Base-by-base conservation (phyloP, 2,888 invertebrate genomes). In the Philhelius pedissequus region DNA sequence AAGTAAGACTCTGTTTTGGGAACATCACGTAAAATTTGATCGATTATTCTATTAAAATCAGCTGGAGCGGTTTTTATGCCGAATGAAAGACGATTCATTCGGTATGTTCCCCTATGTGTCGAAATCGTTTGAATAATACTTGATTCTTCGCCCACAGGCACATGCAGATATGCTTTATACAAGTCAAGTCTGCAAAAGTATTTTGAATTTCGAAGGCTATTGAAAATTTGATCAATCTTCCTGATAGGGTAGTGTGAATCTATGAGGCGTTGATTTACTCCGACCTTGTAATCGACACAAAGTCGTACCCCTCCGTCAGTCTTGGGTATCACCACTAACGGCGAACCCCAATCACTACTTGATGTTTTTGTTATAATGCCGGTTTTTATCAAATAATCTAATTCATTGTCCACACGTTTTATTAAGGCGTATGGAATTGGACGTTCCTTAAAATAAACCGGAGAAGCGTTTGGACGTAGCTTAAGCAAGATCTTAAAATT, bases 131-230 rank as follows among this genome's bases (percentile, higher is more conserved):
- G n/a, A n/a, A n/a, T n/a, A n/a, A n/a, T n/a, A n/a, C n/a, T n/a
- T n/a, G n/a, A n/a, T n/a, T n/a, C n/a, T n/a, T n/a, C n/a, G n/a
- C n/a, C n/a, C n/a, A n/a, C n/a, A n/a, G n/a, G n/a, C n/a, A 74
- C 74, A 52, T 86, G 86, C 20, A 88, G 66, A 81, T 88, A 88
- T 25, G 88, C 87, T 68, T 89, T 88, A 50, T 73, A 88, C 3
- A 88, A 45, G 4, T 20, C 18, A 15, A 18, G 9, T 20, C 18
- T 18, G 1, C 43, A 45, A 45, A 18, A 20, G 20, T 15, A 20
- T 71, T 68, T 80, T 2, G 87, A 86, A n/a, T n/a, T n/a, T n/a
- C n/a, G n/a, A n/a, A n/a, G n/a, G n/a, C n/a, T n/a, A n/a, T n/a
- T n/a, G n/a, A n/a, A n/a, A n/a, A n/a, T n/a, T n/a, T n/a, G n/a